These are phyloP conservation scores for Cylindroiulus punctatus DNA, from an alignment of 2,888 invertebrate species.

Conservation along the genomic window DNA sequence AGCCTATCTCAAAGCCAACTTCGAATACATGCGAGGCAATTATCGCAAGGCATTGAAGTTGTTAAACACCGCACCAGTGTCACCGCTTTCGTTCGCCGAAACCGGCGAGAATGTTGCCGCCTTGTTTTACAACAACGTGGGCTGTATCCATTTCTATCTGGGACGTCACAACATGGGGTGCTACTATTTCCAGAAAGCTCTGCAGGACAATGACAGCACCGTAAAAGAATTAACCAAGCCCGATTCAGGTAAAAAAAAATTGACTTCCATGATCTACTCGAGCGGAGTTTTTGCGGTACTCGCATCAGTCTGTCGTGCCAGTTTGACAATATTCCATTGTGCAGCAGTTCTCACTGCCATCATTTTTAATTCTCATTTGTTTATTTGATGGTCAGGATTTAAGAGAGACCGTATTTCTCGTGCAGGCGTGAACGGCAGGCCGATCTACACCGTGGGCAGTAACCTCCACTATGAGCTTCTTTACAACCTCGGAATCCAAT, in stretches of 20 bases:
- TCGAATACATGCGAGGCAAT: slow-evolving; percentile 75
- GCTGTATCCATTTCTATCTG: slow-evolving; percentile 81
- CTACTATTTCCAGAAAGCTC: slow-evolving; percentile 81
- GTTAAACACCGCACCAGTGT: slow-evolving; percentile 64
- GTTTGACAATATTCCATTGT: no score
- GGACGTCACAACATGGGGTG: slow-evolving; percentile 83
- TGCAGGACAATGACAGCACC: slow-evolving; percentile 75
- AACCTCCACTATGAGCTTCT: slow-evolving; percentile 75
- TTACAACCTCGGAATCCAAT: slow-evolving; percentile 84
- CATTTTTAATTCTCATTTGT: slow-evolving; percentile 40
- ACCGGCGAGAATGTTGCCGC: slow-evolving; percentile 73
- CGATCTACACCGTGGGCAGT: slow-evolving; percentile 73
- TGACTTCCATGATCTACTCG: no score
- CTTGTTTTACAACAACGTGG: slow-evolving; percentile 83
- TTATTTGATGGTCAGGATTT: background rate
- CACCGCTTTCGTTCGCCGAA: slow-evolving; percentile 64
- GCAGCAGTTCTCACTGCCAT: background rate
- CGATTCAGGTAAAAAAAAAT: slow-evolving; percentile 63
- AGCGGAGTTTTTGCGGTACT: no score
- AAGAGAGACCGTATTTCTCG: background rate
- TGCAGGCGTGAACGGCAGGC: slow-evolving; percentile 66
- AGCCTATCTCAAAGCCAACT: slow-evolving; percentile 73
- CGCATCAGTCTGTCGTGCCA: no score
- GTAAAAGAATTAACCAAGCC: slow-evolving; percentile 65
- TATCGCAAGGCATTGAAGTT: slow-evolving; percentile 73